Evolutionary conservation across 2,888 invertebrate species (phyloP), one percentile per base, ranked within the genome.

Genomic region (Apeira syringaria): DNA sequence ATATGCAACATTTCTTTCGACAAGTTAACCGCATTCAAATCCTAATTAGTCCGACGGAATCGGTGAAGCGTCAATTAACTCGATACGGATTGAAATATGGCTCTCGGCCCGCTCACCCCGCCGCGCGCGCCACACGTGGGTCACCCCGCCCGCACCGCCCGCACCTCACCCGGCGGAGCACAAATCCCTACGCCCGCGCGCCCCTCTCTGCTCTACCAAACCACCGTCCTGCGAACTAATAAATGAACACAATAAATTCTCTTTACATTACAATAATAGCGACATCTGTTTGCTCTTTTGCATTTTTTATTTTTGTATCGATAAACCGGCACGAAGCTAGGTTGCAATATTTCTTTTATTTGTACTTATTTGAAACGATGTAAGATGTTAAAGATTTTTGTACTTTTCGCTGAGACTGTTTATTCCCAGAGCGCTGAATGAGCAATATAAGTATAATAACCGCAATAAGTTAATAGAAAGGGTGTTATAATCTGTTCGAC

Each of bases 241-340:
- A 83, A 80, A 84, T 74, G 70, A 78, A 76, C 66, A 74, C 79
- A 76, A 83, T 84, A 81, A 82, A 84, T 85, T 80, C 68, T 74
- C 68, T 74, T 51, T 53, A 51, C 53, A 56, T 56, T 74, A 74
- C 75, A 77, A 81, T 74, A 76, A 74, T 73, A 72, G 69, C 63
- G 61, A 66, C 70, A 68, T 70, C 68, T 62, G 50, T 64, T 61
- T 48, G 59, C 61, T 60, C 60, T 62, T 64, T 62, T 61, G 59
- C 61, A 64, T 57, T 56, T 57, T 58, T 52, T 50, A 51, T 50
- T 56, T 53, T 56, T 53, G 47, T 49, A 50, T 54, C 47, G 43
- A 48, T 46, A 47, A 50, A 47, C 38, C 50, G 48, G 49, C 44
- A 37, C 47, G 45, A 41, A 38, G 44, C 39, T 44, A 38, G 40